These are phyloP conservation scores for Parochlus steinenii DNA, from an alignment of 2,888 invertebrate genomes.

Conservation along the genomic window DNA sequence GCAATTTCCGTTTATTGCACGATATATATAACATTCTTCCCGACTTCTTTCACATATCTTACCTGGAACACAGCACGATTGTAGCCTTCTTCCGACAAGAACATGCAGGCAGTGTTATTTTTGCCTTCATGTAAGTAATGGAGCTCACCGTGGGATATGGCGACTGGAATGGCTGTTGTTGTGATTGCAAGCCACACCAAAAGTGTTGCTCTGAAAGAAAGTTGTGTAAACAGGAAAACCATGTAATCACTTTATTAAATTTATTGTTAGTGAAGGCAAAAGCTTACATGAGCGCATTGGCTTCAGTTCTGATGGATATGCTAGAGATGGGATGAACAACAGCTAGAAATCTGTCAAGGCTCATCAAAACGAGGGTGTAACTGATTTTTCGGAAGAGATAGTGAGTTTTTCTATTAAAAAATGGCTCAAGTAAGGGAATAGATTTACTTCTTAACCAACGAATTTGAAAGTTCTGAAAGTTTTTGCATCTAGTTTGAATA, in stretches of 20 bases:
- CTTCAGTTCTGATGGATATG: constrained; percentile 68
- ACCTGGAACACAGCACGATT: constrained; percentile 32
- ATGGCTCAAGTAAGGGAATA: too few relatives aligned
- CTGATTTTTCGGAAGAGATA: too few relatives aligned
- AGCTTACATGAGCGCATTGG: constrained; percentile 48
- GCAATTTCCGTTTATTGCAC: too few relatives aligned
- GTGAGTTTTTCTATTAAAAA: too few relatives aligned
- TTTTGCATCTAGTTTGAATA: too few relatives aligned
- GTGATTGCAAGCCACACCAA: constrained; percentile 69
- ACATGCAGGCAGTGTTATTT: constrained; percentile 51
- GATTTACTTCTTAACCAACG: too few relatives aligned
- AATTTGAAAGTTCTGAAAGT: too few relatives aligned
- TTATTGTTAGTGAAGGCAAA: too few relatives aligned
- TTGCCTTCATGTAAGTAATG: constrained; percentile 45
- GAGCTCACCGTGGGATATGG: constrained; percentile 59
- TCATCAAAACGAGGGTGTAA: constrained; percentile 87
- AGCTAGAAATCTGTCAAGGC: constrained; percentile 78
- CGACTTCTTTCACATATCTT: too few relatives aligned
- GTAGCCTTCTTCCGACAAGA: constrained; percentile 43
- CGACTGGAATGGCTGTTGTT: constrained; percentile 59
- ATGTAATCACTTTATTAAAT: too few relatives aligned
- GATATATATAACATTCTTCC: too few relatives aligned
- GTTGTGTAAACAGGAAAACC: constrained; percentile 52
- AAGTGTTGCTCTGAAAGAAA: constrained; percentile 42
- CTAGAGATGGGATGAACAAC: constrained; percentile 85